phyloP scores from a whole-genome alignment of 2,113 vertebrate species.

The Hippocampus guttulatus region DNA sequence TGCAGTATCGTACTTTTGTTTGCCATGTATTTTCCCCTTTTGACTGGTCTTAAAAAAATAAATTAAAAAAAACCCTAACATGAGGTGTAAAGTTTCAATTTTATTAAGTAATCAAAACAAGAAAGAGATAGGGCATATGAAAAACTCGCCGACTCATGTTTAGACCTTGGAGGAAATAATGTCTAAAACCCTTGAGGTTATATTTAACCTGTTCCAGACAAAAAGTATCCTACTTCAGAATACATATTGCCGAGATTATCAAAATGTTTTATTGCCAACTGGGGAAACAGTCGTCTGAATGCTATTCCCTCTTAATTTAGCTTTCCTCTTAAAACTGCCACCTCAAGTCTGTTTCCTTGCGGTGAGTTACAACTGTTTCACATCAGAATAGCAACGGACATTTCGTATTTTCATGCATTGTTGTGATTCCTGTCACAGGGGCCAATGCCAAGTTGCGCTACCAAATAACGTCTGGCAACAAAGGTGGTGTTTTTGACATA shows the following conservation, averaged over 20 bases:
- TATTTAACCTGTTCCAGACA: slow-evolving; percentile 14
- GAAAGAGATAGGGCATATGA: slow-evolving; percentile 44
- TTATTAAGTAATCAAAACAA: slow-evolving; percentile 66
- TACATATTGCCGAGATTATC: neutral
- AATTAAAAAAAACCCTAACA: slow-evolving; percentile 36
- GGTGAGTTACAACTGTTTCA: neutral
- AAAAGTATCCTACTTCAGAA: neutral
- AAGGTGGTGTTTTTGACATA: slow-evolving; percentile 78
- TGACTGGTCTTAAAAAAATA: slow-evolving; percentile 5
- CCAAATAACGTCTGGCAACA: slow-evolving; percentile 85
- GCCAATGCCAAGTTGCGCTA: slow-evolving; percentile 84
- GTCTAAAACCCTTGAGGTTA: slow-evolving; percentile 38
- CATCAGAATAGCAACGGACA: neutral
- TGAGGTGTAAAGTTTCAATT: slow-evolving; percentile 54
- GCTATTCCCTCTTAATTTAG: neutral
- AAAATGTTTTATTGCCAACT: neutral
- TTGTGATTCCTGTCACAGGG: slow-evolving; percentile 61
- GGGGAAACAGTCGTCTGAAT: neutral
- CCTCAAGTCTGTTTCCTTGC: neutral
- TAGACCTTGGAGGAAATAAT: slow-evolving; percentile 49
- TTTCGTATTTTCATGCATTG: slow-evolving; percentile 22
- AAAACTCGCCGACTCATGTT: slow-evolving; percentile 42
- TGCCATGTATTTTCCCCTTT: slow-evolving; percentile 25
- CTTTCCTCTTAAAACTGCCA: slow-evolving; percentile 4
- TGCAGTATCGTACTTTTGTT: slow-evolving; percentile 36